Conservation (phyloP, 1,140 invertebrate species). For the Drosophila baimaii region DNA sequence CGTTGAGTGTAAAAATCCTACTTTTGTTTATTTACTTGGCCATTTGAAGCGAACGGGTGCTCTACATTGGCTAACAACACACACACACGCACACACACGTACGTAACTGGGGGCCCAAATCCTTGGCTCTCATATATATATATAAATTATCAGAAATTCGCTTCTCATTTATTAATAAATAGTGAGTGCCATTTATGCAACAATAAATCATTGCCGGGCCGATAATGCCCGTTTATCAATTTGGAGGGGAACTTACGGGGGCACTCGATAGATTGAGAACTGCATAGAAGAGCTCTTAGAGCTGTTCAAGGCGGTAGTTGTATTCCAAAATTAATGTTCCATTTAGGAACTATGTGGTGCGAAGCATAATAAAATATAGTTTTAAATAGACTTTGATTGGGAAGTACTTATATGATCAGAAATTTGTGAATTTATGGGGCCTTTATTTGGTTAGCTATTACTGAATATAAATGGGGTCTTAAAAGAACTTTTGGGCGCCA, state of each 20-base stretch:
- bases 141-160: constrained; percentile 68
- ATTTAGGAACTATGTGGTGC: constrained; percentile 12
- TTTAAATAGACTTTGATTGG: constrained; percentile 13
- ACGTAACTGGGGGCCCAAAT: constrained; percentile 32
- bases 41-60: constrained; percentile 63
- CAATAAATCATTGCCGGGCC: constrained; percentile 70
- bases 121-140: constrained; percentile 60
- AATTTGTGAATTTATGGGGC: background rate
- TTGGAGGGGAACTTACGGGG: constrained; percentile 19
- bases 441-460: background rate
- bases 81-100: constrained; percentile 1
- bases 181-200: constrained; percentile 66
- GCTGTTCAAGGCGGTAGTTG: background rate
- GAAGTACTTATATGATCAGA: background rate
- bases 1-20: constrained; percentile 71
- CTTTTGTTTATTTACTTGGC: constrained; percentile 82
- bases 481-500: background rate
- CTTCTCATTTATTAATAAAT: constrained; percentile 65
- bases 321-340: constrained; percentile 24
- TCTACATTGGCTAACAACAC: constrained; percentile 57
- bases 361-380: constrained; percentile 4
- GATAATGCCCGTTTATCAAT: constrained; percentile 76
- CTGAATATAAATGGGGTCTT: background rate
- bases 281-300: constrained; percentile 8
- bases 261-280: constrained; percentile 20